Percentiles rank a stretch among this genome's conserved stretches.
Conservation (phyloP, 2,113 vertebrate species). For the Halichoeres trimaculatus region DNA sequence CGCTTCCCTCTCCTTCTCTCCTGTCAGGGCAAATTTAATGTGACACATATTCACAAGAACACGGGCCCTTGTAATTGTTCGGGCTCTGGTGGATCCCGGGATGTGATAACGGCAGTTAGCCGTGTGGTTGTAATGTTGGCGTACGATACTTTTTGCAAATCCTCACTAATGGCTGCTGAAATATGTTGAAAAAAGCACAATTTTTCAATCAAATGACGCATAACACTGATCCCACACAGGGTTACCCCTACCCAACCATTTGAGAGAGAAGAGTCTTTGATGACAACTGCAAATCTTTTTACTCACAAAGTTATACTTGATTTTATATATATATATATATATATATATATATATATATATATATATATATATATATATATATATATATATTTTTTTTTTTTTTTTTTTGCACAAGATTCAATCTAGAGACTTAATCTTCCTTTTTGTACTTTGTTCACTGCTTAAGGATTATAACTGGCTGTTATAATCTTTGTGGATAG, state of each 20-base stretch:
- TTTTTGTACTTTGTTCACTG: constrained; percentile 11
- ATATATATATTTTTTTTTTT: too few species aligned
- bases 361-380: too few species aligned
- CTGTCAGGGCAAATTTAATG: constrained; percentile 75
- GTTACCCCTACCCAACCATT: not conserved
- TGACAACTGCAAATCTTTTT: constrained; percentile 52
- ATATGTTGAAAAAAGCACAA: constrained; percentile 68
- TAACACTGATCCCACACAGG: constrained; percentile 61
- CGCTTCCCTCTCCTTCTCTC: constrained; percentile 65
- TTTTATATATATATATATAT: constrained; percentile 49
- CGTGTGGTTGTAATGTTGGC: constrained; percentile 46
- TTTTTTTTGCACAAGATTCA: constrained; percentile 13
- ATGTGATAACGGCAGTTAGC: constrained; percentile 65
- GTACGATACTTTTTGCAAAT: constrained; percentile 53
- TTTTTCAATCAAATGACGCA: constrained; percentile 77
- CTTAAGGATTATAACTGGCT: constrained; percentile 39
- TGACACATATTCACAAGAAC: constrained; percentile 81
- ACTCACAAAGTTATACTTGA: constrained; percentile 61
- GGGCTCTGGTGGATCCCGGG: constrained; percentile 64
- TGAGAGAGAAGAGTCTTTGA: constrained; percentile 16
- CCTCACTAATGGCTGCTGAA: constrained; percentile 66
- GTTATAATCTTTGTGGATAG: constrained; percentile 8
- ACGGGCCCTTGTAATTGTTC: constrained; percentile 75
- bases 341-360: too few species aligned
- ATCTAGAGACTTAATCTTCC: constrained; percentile 24